Evolutionary conservation across 2,888 invertebrate genomes (phyloP), one percentile per base, ranked within the genome.

Genomic region (Paralinhomoeus sp.): DNA sequence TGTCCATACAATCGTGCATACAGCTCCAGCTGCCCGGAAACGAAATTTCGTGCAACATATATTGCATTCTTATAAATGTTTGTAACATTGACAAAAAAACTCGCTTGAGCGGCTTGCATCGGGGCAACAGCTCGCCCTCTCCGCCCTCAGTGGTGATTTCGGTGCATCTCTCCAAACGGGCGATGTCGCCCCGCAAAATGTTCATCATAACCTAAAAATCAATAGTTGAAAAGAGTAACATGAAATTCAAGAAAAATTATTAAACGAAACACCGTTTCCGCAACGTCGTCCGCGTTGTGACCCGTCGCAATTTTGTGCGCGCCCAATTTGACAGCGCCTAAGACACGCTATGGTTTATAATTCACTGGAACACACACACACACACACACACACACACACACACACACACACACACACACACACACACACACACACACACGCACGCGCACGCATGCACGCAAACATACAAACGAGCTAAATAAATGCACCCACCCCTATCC

Each of bases 301-400:
- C 70, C 93, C 2, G 97, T 99, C 0, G 83, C 89, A 57, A 99
- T 78, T 63, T 84, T 83, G 63, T 85, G 77, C 0, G 85, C 93
- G 41, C 74, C 74, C 23, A 93, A 67, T 57, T 81, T 63, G 47
- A 77, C 75, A 0, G 97, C 93, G 2, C 97, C n/a, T n/a, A n/a
- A n/a, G n/a, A n/a, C n/a, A n/a, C n/a, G n/a, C n/a, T n/a, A n/a
- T n/a, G n/a, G n/a, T n/a, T n/a, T n/a, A n/a, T n/a, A n/a, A n/a
- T n/a, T n/a, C n/a, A n/a, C n/a, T n/a, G n/a, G n/a, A n/a, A n/a
- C n/a, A n/a, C n/a, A n/a, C n/a, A n/a, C n/a, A n/a, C n/a, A n/a
- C n/a, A n/a, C n/a, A n/a, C 97, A 56, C 93, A 71, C 61, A 91
- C 91, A 42, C 93, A 63, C 0, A 93, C 91, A 64, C 93, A 40